phyloP scores from a whole-genome alignment of 2,113 vertebrate genomes.

The Atrichornis clamosus region DNA sequence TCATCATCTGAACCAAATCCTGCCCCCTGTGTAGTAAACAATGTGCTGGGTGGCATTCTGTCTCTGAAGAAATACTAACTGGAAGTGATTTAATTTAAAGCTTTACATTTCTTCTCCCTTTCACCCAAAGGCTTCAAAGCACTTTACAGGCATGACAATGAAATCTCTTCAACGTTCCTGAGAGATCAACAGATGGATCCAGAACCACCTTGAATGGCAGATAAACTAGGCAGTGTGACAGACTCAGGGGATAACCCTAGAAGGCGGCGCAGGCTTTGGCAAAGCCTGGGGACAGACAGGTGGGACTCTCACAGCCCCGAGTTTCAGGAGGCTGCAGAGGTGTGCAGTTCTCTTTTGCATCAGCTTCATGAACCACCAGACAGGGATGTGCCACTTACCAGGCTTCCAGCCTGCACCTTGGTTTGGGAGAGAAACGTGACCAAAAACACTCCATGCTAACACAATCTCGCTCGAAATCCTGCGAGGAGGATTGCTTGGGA shows the following conservation, averaged over 20 bases:
- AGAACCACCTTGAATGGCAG: accelerated
- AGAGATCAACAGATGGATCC: neutral
- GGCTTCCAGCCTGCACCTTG: accelerated
- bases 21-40: neutral
- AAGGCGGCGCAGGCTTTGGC: accelerated
- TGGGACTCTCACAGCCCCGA: neutral
- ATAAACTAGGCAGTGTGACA: neutral
- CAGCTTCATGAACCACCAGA: neutral
- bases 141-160: neutral
- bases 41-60: neutral
- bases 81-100: neutral
- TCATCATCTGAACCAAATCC: neutral
- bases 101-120: neutral
- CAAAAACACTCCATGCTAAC: accelerated
- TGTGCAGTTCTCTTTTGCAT: neutral
- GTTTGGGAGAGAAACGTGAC: neutral
- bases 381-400: accelerated
- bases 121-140: neutral
- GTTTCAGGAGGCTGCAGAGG: neutral
- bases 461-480: accelerated
- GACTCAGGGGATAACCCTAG: neutral
- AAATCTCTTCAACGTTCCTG: neutral
- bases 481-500: accelerated
- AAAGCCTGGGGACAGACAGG: too few species aligned
- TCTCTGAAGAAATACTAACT: neutral